A percentile compares a stretch with the other conserved stretches of the same genome.
Conservation (phyloP, 2,888 invertebrate species). For the Cryptophagus acutangulus region DNA sequence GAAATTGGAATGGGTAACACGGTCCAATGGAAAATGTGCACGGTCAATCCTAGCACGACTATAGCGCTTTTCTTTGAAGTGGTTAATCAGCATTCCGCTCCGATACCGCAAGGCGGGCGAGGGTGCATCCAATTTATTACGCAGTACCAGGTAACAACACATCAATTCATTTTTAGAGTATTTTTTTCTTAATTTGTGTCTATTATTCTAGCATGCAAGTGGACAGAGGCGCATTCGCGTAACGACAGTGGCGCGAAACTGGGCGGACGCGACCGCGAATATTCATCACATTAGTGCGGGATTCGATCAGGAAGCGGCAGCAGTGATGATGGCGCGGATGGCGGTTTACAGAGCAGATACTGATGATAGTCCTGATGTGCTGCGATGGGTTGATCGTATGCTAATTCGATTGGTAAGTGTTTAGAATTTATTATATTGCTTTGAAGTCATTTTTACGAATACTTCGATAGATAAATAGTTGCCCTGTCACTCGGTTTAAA, state of each 20-base stretch:
- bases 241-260: conserved; percentile 95
- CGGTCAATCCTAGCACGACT: conserved; percentile 87
- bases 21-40: conserved; percentile 97
- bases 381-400: conserved; percentile 98
- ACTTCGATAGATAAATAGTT: too few relatives aligned
- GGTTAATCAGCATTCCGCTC: conserved; percentile 89
- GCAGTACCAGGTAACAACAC: conserved; percentile 66
- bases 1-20: conserved; percentile 98
- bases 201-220: conserved; percentile 68
- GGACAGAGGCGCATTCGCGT: conserved; percentile 94
- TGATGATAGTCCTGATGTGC: conserved; percentile 93
- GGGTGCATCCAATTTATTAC: conserved; percentile 98
- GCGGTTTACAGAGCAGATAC: conserved; percentile 94
- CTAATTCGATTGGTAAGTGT: conserved; percentile 84
- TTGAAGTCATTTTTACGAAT: too few relatives aligned
- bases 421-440: not conserved
- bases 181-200: conserved; percentile 6
- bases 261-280: conserved; percentile 91
- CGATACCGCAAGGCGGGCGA: conserved; percentile 91
- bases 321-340: conserved; percentile 94
- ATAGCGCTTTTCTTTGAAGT: conserved; percentile 96
- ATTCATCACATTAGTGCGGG: conserved; percentile 89
- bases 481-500: too few relatives aligned
- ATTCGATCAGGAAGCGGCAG: conserved; percentile 97
- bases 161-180: conserved; percentile 11